These are phyloP conservation scores for Tachina fera DNA, from an alignment of 2,888 invertebrate genomes.

Conservation along the genomic window DNA sequence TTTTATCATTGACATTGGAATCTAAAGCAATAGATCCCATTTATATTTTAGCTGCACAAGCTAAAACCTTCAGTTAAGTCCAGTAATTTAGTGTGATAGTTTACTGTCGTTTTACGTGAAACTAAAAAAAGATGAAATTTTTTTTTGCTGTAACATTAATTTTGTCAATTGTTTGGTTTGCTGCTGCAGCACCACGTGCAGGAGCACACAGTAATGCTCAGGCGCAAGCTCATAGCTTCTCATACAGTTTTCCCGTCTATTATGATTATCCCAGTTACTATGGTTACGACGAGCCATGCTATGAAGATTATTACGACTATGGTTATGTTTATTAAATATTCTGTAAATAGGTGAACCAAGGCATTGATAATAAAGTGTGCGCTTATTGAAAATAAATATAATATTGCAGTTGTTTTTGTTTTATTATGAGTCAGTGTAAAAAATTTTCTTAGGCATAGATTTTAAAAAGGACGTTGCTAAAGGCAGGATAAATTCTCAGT, in stretches of 20 bases:
- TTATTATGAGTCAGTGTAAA: too few relatives aligned
- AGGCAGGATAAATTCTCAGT: too few relatives aligned
- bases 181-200: background rate
- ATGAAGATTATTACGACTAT: background rate
- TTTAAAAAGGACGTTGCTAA: too few relatives aligned
- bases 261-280: constrained; percentile 1
- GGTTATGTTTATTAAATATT: background rate
- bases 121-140: background rate
- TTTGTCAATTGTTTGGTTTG: background rate
- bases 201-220: background rate
- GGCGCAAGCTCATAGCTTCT: background rate
- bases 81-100: background rate
- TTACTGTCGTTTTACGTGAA: background rate
- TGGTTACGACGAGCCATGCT: background rate
- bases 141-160: constrained; percentile 1
- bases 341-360: too few relatives aligned
- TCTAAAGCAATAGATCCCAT: background rate
- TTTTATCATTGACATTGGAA: background rate
- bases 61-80: background rate
- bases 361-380: background rate
- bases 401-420: too few relatives aligned
- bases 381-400: too few relatives aligned
- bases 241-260: background rate
- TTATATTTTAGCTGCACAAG: background rate
- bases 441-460: too few relatives aligned